These are phyloP conservation scores for Zaprionus tsacasi DNA, from an alignment of 1,140 invertebrate species.

Conservation along the genomic window DNA sequence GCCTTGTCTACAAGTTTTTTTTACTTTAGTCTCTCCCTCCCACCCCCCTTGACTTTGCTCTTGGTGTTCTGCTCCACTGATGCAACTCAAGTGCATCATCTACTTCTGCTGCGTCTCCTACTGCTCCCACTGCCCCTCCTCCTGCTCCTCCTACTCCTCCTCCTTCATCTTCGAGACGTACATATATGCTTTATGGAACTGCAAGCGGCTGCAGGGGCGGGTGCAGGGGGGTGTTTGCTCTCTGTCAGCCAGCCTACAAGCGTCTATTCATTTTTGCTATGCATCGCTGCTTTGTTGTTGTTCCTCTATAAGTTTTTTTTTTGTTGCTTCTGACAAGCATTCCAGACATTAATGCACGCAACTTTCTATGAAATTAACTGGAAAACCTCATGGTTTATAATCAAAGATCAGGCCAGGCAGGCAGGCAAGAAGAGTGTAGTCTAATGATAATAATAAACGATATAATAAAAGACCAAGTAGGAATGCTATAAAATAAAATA, in stretches of 20 bases:
- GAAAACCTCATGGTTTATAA: constrained; percentile 24
- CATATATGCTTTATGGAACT: constrained; percentile 38
- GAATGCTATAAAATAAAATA: background rate
- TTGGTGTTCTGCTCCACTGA: constrained; percentile 50
- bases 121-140: background rate
- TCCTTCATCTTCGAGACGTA: too few relatives aligned
- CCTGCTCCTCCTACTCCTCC: background rate
- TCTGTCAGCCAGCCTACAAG: background rate
- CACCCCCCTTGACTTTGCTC: background rate
- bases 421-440: background rate
- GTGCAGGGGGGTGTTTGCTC: background rate
- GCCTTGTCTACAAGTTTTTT: background rate
- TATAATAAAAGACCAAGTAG: too few relatives aligned
- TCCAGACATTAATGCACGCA: constrained; percentile 64
- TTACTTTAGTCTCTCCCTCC: background rate
- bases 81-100: constrained; percentile 39
- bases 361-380: constrained; percentile 69
- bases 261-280: constrained; percentile 26
- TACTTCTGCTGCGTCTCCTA: background rate
- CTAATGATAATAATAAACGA: background rate
- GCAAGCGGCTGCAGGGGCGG: constrained; percentile 9
- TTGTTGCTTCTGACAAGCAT: background rate
- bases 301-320: constrained; percentile 6
- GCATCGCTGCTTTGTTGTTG: constrained; percentile 28
- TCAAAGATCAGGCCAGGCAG: background rate